A percentile compares a stretch with the other conserved stretches of the same genome.
phyloP scores from a whole-genome alignment of 2,797 vertebrate species.

The Loris lydekkerianus region DNA sequence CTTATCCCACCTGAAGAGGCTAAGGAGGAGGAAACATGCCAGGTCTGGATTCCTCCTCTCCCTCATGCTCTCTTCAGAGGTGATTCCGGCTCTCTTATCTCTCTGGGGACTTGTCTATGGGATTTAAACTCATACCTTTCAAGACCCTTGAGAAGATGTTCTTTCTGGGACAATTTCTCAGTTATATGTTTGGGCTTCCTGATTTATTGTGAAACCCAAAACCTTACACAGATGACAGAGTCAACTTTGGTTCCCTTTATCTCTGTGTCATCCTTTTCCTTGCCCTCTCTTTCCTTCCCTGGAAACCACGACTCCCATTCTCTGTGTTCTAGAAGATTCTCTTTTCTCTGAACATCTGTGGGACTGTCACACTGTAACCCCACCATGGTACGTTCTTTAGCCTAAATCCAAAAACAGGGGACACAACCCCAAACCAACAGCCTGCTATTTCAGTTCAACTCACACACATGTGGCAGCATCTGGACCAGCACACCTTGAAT shows the following conservation, averaged over 20 bases:
- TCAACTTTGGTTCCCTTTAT: neutral
- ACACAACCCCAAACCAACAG: neutral
- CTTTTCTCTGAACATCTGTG: neutral
- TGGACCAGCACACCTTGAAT: neutral
- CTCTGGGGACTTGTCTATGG: neutral
- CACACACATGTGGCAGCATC: no score
- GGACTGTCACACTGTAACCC: neutral
- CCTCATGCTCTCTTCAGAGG: neutral
- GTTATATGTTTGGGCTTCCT: neutral
- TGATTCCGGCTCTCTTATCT: neutral
- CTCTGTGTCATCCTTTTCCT: neutral
- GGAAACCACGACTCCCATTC: neutral
- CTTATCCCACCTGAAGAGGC: neutral
- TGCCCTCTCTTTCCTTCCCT: neutral
- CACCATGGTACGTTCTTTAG: neutral
- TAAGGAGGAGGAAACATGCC: neutral
- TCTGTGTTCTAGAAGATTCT: neutral
- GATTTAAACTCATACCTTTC: conserved; percentile 3
- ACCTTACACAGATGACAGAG: neutral
- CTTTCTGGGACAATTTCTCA: conserved; percentile 22
- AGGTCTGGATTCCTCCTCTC: neutral
- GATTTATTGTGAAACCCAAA: conserved; percentile 22
- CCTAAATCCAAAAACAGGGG: neutral
- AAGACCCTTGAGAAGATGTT: neutral
- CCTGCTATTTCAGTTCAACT: neutral